Conservation (phyloP, 2,113 vertebrate genomes). For the Thalassoma bifasciatum region DNA sequence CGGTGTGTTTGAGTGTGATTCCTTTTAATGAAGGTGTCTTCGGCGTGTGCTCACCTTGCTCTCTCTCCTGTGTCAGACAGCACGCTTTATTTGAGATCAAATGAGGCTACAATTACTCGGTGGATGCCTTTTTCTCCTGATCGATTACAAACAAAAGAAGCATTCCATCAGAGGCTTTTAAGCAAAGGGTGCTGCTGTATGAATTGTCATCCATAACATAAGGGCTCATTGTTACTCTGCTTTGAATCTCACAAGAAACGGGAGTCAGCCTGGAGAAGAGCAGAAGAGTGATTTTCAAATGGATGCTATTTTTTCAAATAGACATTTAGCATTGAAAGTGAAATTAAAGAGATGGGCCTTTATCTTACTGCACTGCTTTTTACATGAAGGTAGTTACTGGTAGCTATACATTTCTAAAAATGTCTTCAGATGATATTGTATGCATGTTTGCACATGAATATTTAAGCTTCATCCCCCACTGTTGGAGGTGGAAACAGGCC, state of each 20-base stretch:
- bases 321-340: constrained; percentile 23
- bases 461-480: constrained; percentile 9
- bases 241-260: constrained; percentile 24
- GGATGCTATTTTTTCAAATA: constrained; percentile 15
- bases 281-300: constrained; percentile 15
- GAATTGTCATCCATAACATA: constrained; percentile 15
- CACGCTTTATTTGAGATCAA: constrained; percentile 74
- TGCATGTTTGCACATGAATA: constrained; percentile 26
- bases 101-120: constrained; percentile 74
- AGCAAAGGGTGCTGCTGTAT: constrained; percentile 31
- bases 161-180: constrained; percentile 66
- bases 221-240: constrained; percentile 14
- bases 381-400: not conserved
- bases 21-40: constrained; percentile 63
- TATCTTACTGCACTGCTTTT: not conserved
- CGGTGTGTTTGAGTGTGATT: constrained; percentile 36
- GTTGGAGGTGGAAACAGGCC: not conserved
- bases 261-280: constrained; percentile 4
- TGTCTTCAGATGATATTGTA: constrained; percentile 11
- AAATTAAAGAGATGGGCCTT: constrained; percentile 11
- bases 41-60: constrained; percentile 44
- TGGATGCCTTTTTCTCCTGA: constrained; percentile 63
- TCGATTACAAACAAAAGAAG: constrained; percentile 73
- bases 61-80: constrained; percentile 47
- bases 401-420: constrained; percentile 10